phyloP scores from a whole-genome alignment of 1,140 invertebrate genomes.

The Mylabris phalerata region DNA sequence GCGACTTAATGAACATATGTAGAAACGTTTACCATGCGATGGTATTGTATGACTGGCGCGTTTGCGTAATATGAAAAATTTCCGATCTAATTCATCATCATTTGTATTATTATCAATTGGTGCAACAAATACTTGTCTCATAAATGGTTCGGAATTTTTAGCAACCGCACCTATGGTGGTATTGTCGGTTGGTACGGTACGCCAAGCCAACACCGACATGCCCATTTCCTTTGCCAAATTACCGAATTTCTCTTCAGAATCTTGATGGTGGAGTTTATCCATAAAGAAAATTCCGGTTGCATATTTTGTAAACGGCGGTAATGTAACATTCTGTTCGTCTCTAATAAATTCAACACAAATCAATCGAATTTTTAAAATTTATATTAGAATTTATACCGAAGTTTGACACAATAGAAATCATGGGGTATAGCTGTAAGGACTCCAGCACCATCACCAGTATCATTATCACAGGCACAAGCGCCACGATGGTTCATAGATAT shows the following conservation, averaged over 20 bases:
- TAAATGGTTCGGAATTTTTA: conserved; percentile 86
- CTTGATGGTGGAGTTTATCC: conserved; percentile 72
- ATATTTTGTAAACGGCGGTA: conserved; percentile 84
- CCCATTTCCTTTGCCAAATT: conserved; percentile 73
- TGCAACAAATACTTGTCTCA: conserved; percentile 62
- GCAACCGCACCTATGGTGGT: conserved; percentile 84
- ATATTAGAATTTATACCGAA: conserved; percentile 50
- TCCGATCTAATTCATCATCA: conserved; percentile 40
- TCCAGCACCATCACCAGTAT: conserved; percentile 97
- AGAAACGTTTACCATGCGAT: conserved; percentile 79
- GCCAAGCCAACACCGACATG: conserved; percentile 82
- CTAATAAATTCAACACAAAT: conserved; percentile 43
- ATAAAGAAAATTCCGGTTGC: conserved; percentile 95
- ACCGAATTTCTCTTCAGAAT: conserved; percentile 75
- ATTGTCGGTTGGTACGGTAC: conserved; percentile 83
- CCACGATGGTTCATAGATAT: conserved; percentile 98
- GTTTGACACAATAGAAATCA: conserved; percentile 76
- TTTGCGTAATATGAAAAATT: conserved; percentile 91
- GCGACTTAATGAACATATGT: conserved; percentile 91
- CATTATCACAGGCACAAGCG: conserved; percentile 97
- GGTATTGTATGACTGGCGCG: conserved; percentile 83
- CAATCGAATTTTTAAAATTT: too few species aligned
- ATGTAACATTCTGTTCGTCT: conserved; percentile 65
- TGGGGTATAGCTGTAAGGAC: conserved; percentile 95
- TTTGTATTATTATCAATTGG: conserved; percentile 12